Base-by-base conservation (phyloP, 2,113 vertebrate genomes). In the Anhinga rufa region DNA sequence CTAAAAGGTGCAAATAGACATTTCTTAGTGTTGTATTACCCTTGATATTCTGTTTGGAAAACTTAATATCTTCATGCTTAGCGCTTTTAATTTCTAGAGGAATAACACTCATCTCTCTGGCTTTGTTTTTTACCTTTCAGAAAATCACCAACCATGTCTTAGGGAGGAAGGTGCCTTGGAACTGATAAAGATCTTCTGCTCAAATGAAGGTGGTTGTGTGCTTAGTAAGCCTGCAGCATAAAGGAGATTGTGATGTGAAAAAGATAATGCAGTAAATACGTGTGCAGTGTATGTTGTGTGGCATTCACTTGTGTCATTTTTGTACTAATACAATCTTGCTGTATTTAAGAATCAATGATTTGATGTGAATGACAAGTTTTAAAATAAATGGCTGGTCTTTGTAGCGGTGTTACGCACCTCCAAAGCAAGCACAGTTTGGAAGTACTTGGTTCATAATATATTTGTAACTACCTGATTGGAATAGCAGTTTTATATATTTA, bases 151-250 rank as follows among this genome's bases (percentile, higher is more conserved):
- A 95, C 92, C 98, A 24, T 48, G 83, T 98, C 70, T 84, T 98
- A 58, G 98, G 98, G 48, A 98, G 97, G 94, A 98, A 98, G 94
- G 97, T 98, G 17, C 96, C 98, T 49, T 98, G 98, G 98, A 95
- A 97, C 79, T 98, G 95, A 98, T 13, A 7, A 19, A 16, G 11
- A 69, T 46, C 10, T 40, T 10, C 54, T 34, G 12, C 21, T 25
- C 44, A 18, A 10, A 36, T 4, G 21, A n/a, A 40, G 36, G 17
- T 25, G 11, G 25, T 11, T 44, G 21, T 8, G 10, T 13, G 44
- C 64, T 22, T 28, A 7, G n/a, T 25, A 32, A 76, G 25, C 14
- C 9, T 52, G 55, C 29, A 61, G 64, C 38, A 2, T 15, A 5
- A 21, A 31, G 46, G 38, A 46, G 68, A 9, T 9, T 7, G 4